These are phyloP conservation scores for Spinus olivaceus DNA, from an alignment of 2,797 vertebrate species.

Conservation along the genomic window DNA sequence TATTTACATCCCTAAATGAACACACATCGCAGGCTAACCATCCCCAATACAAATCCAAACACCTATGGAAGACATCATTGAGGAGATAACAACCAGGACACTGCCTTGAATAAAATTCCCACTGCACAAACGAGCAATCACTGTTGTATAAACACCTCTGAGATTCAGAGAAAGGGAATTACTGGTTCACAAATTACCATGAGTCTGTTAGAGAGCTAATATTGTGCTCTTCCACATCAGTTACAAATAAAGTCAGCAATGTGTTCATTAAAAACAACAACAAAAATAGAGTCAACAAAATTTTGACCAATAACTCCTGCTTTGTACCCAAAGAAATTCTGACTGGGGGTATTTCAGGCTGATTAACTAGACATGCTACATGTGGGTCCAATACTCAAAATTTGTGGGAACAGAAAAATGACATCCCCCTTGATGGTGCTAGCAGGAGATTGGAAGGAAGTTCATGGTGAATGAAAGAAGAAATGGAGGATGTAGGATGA, in stretches of 20 bases:
- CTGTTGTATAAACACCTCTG: conserved; percentile 7
- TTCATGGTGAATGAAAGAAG: not conserved
- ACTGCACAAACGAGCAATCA: conserved; percentile 9
- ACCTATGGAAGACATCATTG: conserved; percentile 5
- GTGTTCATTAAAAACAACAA: not conserved
- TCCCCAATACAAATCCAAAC: not conserved
- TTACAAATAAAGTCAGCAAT: not conserved
- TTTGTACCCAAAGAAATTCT: not conserved
- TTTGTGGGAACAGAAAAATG: not conserved
- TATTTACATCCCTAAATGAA: conserved; percentile 47
- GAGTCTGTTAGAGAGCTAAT: not conserved
- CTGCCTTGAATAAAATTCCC: conserved; percentile 2
- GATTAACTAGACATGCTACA: not conserved
- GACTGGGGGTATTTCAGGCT: not conserved
- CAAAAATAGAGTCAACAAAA: not conserved
- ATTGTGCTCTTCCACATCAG: not conserved
- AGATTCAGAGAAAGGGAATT: conserved; percentile 2
- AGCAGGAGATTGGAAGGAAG: not conserved
- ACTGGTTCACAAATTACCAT: conserved; percentile 7
- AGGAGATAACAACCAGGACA: conserved; percentile 11
- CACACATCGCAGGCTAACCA: not conserved
- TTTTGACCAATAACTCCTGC: not conserved
- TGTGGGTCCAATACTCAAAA: not conserved
- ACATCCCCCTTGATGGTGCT: not conserved
- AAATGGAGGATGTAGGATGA: not conserved